Evolutionary conservation across 2,113 vertebrate genomes (phyloP).

Genomic region (Camelus dromedarius): DNA sequence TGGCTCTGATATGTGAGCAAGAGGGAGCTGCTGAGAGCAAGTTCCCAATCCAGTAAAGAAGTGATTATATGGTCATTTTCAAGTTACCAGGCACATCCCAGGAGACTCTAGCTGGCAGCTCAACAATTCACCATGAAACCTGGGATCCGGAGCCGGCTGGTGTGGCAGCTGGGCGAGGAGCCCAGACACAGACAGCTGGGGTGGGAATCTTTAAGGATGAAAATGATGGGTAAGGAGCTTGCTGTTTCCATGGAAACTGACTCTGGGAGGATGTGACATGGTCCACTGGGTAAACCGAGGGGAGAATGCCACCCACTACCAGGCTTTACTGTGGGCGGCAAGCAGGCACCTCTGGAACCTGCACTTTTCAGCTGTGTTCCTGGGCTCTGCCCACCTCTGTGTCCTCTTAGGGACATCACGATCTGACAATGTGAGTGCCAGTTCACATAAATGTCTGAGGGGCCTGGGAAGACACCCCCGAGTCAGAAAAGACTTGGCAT

Average conservation of each 20-base stretch:
- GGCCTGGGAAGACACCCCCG: background rate
- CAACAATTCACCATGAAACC: conserved; percentile 10
- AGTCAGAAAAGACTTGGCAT: background rate
- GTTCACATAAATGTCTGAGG: background rate
- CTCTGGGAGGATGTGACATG: conserved; percentile 48
- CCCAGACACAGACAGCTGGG: conserved; percentile 36
- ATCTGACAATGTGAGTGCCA: background rate
- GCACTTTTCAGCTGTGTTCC: background rate
- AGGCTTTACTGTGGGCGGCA: background rate
- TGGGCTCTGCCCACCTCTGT: background rate
- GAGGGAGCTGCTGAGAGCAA: background rate
- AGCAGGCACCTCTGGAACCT: background rate
- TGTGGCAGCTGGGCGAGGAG: background rate
- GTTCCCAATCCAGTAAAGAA: conserved; percentile 42
- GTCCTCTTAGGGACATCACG: background rate
- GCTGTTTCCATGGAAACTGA: conserved; percentile 68
- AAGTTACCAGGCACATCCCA: conserved; percentile 29
- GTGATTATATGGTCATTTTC: background rate
- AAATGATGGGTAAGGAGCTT: conserved; percentile 61
- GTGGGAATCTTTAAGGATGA: conserved; percentile 65
- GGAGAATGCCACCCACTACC: conserved; percentile 44
- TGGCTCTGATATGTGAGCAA: background rate
- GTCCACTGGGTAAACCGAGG: background rate
- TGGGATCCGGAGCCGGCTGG: conserved; percentile 9
- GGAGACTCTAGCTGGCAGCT: conserved; percentile 34